These are phyloP conservation scores for Eulacestoma nigropectus DNA, from an alignment of 2,113 vertebrate genomes.

Conservation along the genomic window DNA sequence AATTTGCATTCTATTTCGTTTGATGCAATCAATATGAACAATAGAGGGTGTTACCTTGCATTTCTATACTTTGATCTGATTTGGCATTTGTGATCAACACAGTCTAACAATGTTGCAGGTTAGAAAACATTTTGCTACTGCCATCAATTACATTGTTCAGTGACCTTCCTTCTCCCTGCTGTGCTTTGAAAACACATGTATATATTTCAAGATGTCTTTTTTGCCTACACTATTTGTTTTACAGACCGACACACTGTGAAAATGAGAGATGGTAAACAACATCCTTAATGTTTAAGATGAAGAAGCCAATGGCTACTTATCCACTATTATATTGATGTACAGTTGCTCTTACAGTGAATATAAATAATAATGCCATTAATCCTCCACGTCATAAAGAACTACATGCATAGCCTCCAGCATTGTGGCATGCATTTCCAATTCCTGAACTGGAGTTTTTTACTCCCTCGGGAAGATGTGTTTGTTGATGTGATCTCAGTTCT, in stretches of 20 bases:
- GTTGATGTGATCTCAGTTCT: not conserved
- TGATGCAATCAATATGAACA: constrained; percentile 41
- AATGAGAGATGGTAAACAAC: constrained; percentile 50
- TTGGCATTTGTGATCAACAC: constrained; percentile 26
- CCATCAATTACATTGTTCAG: constrained; percentile 43
- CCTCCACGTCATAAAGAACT: not conserved
- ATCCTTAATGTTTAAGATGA: constrained; percentile 42
- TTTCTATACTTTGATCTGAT: constrained; percentile 48
- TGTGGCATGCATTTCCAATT: not conserved
- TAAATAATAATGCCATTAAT: constrained; percentile 52
- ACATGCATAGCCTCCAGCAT: not conserved
- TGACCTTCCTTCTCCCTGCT: constrained; percentile 46
- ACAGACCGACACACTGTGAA: not conserved
- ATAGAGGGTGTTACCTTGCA: constrained; percentile 45
- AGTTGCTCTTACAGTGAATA: constrained; percentile 21
- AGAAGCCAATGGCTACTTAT: constrained; percentile 36
- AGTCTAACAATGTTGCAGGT: not conserved
- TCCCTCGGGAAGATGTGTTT: not conserved
- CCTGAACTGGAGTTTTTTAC: not conserved
- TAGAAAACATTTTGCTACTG: constrained; percentile 36
- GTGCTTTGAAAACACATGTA: constrained; percentile 46
- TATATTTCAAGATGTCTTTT: constrained; percentile 57
- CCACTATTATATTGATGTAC: constrained; percentile 33
- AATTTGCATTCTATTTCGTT: constrained; percentile 59
- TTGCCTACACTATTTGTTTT: constrained; percentile 40